phyloP scores from a whole-genome alignment of 2,113 vertebrate species.

The Solenodon paradoxus region DNA sequence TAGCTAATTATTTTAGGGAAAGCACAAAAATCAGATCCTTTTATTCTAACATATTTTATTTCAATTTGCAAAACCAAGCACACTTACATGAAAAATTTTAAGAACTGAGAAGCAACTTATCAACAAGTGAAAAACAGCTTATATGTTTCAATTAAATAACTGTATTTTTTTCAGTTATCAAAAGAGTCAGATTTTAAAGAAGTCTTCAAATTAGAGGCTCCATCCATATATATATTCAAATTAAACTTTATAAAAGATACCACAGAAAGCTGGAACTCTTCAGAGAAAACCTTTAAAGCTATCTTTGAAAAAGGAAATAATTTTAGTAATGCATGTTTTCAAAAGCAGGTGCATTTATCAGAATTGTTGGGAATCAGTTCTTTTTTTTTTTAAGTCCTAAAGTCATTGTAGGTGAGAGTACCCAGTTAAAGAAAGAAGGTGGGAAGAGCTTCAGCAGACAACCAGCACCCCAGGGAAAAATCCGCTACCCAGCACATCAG shows the following conservation, averaged over 20 bases:
- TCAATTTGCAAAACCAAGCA: not conserved
- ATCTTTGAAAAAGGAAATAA: not conserved
- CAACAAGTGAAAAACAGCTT: not conserved
- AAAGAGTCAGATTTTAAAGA: not conserved
- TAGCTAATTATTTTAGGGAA: not conserved
- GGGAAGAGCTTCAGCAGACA: too few relatives aligned
- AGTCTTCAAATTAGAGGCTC: not conserved
- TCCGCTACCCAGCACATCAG: rapidly evolving
- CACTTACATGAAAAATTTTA: not conserved
- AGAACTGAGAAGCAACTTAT: not conserved
- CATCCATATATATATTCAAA: not conserved
- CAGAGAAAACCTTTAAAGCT: not conserved
- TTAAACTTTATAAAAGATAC: not conserved
- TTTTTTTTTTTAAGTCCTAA: not conserved
- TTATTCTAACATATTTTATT: not conserved
- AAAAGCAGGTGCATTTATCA: not conserved
- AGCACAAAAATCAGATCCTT: too few relatives aligned
- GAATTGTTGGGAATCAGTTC: not conserved
- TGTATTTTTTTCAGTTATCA: not conserved
- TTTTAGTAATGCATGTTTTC: not conserved
- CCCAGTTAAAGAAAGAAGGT: not conserved
- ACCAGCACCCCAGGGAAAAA: rapidly evolving
- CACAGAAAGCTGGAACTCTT: not conserved
- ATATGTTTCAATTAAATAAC: not conserved
- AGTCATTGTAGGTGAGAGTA: not conserved